phyloP scores from a whole-genome alignment of 2,113 vertebrate genomes.

The Diadophis punctatus region DNA sequence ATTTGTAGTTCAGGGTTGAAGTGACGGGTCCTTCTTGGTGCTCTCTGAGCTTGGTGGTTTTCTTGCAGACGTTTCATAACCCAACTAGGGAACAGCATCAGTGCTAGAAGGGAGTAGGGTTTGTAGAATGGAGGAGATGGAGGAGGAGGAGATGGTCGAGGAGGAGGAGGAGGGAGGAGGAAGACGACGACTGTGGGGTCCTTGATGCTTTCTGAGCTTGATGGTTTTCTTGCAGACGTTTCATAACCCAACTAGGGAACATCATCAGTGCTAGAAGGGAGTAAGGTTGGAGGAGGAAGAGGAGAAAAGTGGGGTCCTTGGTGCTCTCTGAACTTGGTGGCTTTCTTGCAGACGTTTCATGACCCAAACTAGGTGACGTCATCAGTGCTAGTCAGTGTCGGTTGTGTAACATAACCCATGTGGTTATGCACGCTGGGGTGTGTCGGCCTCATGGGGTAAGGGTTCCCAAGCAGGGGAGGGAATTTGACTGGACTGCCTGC shows the following conservation, averaged over 20 bases:
- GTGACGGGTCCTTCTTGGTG: background rate
- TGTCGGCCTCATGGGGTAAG: background rate
- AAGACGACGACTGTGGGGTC: accelerated
- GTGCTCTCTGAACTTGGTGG: too few relatives aligned
- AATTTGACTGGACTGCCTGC: too few relatives aligned
- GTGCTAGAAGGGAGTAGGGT: too few relatives aligned
- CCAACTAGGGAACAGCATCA: too few relatives aligned
- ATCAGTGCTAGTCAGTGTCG: background rate
- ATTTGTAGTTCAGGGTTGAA: background rate
- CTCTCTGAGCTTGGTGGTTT: background rate
- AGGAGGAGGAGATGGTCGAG: background rate
- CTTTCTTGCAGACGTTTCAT: background rate
- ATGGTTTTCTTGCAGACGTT: too few relatives aligned
- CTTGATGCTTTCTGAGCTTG: too few relatives aligned
- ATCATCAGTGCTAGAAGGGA: too few relatives aligned
- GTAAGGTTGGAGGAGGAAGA: background rate
- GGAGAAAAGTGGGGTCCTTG: background rate
- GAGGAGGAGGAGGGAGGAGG: too few relatives aligned
- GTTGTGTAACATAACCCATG: background rate
- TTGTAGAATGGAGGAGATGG: too few relatives aligned
- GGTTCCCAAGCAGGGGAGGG: too few relatives aligned
- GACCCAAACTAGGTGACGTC: background rate
- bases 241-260: too few relatives aligned
- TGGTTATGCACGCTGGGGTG: background rate
- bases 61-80: too few relatives aligned